Evolutionary conservation across 2,797 vertebrate genomes (phyloP).

Genomic region (Bryconaethiops microstoma): DNA sequence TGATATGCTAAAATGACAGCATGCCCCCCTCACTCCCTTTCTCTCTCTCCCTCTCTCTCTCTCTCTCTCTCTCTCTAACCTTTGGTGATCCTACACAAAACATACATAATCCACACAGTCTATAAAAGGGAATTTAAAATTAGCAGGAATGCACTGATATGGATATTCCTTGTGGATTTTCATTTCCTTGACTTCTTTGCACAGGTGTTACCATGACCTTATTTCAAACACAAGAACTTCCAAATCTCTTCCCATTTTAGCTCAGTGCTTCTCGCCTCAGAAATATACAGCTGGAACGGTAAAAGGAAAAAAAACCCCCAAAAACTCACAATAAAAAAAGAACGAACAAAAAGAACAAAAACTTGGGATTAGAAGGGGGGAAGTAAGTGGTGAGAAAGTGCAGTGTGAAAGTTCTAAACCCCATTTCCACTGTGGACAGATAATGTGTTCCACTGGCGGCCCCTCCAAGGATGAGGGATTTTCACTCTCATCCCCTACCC

Average conservation of each 20-base stretch:
- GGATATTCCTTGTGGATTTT: constrained; percentile 34
- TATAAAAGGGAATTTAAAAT: constrained; percentile 49
- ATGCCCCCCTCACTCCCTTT: not conserved
- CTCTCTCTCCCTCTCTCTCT: not conserved
- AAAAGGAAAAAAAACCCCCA: constrained; percentile 56
- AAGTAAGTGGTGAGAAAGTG: constrained; percentile 59
- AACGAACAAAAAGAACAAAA: constrained; percentile 23
- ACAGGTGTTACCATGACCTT: constrained; percentile 48
- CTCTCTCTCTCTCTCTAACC: constrained; percentile 7
- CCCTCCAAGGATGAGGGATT: constrained; percentile 78
- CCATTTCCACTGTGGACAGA: constrained; percentile 75
- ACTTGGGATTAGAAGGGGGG: constrained; percentile 37
- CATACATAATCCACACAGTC: constrained; percentile 36
- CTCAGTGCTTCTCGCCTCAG: constrained; percentile 10
- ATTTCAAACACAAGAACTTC: constrained; percentile 45
- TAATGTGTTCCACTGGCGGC: constrained; percentile 68
- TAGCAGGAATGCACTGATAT: constrained; percentile 38
- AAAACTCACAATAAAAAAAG: constrained; percentile 21
- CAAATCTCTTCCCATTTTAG: constrained; percentile 36
- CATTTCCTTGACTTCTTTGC: constrained; percentile 32
- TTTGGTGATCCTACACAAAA: constrained; percentile 36
- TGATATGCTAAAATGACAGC: constrained; percentile 21
- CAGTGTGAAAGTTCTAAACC: constrained; percentile 66
- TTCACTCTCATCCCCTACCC: constrained; percentile 69
- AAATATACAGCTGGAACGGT: constrained; percentile 60